Evolutionary conservation across 2,113 vertebrate genomes (phyloP), one percentile per base, ranked within the genome.

Genomic region (Tenrec ecaudatus): DNA sequence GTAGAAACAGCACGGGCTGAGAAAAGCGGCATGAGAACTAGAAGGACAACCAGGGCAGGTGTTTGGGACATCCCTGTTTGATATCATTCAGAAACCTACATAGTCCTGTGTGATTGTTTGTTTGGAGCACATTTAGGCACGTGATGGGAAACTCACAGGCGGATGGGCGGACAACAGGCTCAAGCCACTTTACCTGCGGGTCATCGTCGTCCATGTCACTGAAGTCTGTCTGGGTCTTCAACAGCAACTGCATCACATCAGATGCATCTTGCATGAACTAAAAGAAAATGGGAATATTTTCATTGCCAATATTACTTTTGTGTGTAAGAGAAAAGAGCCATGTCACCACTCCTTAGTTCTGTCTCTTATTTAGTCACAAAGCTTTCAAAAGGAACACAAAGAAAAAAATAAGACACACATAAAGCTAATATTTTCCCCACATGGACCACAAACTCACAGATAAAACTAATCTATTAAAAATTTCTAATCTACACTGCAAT

Each of bases 251-350:
- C 99, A 99, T 99, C 93, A 99, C 99, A 43, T 99, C 99, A 0
- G 99, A 99, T 12, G 99, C 99, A n/a, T 99, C 99, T 43, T 99
- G 99, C 99, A 99, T 99, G 96, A 99, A 99, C 99, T 99, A 96
- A 62, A 95, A 43, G 0, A 92, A 82, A 62, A 92, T 33, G 19
- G 33, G 36, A 33, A 80, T 82, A 75, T n/a, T 71, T 71, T 40
- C 2, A 83, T 16, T 58, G 88, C 1, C 20, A 60, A 23, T 9
- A 33, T 79, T 23, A 82, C 2, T 31, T 16, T 11, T 33, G 25
- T n/a, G 16, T 68, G 43, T 19, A 58, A 36, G 38, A 62, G 17
- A 29, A 90, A 20, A 83, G 53, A 76, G 2, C 11, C 11, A 76
- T 8, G 8, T 15, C 11, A 76, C 11, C 11, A 79, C 8, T 36